These are phyloP conservation scores for Ceyx margarethae DNA, from an alignment of 2,113 vertebrate genomes.

Conservation along the genomic window DNA sequence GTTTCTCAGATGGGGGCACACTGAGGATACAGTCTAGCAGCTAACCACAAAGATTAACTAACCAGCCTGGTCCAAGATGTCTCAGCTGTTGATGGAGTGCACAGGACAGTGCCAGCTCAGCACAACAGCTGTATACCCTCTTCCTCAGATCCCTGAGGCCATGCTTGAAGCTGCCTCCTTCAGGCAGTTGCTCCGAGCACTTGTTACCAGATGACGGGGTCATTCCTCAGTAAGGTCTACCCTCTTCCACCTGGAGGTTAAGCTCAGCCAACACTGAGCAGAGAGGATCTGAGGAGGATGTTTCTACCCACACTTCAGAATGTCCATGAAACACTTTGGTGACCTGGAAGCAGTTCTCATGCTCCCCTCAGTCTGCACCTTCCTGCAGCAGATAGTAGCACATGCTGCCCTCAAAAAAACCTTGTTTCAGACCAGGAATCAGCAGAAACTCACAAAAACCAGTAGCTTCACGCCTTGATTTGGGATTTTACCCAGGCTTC, in stretches of 20 bases:
- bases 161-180: neutral
- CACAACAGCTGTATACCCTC: accelerated
- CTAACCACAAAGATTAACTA: neutral
- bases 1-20: neutral
- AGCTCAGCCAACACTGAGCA: neutral
- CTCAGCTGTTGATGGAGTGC: neutral
- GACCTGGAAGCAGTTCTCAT: neutral
- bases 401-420: neutral
- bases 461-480: neutral
- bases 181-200: neutral
- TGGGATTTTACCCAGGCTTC: neutral
- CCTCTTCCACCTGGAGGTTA: neutral
- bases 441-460: neutral
- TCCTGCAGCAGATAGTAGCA: accelerated
- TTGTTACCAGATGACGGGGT: neutral
- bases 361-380: neutral
- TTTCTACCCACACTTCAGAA: neutral
- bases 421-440: neutral
- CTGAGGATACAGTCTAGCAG: neutral
- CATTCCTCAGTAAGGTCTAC: neutral
- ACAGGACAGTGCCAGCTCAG: accelerated
- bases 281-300: neutral
- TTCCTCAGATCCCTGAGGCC: accelerated
- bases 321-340: accelerated
- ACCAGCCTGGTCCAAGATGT: accelerated